Base-by-base conservation (phyloP, 1,140 invertebrate species). In the Papilio polytes region DNA sequence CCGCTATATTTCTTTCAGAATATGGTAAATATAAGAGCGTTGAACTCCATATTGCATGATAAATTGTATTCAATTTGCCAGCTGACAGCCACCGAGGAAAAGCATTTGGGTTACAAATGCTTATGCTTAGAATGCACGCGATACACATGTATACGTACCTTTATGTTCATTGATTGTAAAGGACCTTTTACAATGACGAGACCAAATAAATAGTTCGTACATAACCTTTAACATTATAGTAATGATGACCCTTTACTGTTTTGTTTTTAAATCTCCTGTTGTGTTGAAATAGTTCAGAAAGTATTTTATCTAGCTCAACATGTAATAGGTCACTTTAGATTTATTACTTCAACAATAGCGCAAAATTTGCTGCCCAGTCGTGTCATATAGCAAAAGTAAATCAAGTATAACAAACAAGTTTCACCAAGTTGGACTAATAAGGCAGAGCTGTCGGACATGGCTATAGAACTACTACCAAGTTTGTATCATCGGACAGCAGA, bases 51-150 rank as follows among this genome's bases (percentile, higher is more conserved):
- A 91, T 90, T 86, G 89, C 87, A 91, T 94, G 91, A 94, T 90
- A 91, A 92, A 94, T 94, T 86, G 88, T 89, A 91, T 92, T 90
- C 91, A 92, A 92, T 94, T 92, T 94, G 87, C 89, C 84, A 86
- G 82, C 85, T 90, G 92, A 92, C 92, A 92, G 86, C 86, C 87
- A 85, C 86, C 83, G 86, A 89, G 89, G 88, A 88, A 91, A 89
- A 92, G 91, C 90, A 91, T 94, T 92, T 91, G 83, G 85, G 88
- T 94, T 89, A 92, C 88, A 91, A 92, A 94, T 92, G 90, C 86
- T 91, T 87, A 91, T 89, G 89, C 87, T 91, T 88, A 87, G 85
- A 86, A 88, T 89, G 88, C 92, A 94, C 89, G 92, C 90, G 86
- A 94, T 84, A 83, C 77, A 82, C 83, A 83, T 85, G 74, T 84